Base-by-base conservation (phyloP, 1,140 invertebrate species). In the Catajapyx aquilonaris region DNA sequence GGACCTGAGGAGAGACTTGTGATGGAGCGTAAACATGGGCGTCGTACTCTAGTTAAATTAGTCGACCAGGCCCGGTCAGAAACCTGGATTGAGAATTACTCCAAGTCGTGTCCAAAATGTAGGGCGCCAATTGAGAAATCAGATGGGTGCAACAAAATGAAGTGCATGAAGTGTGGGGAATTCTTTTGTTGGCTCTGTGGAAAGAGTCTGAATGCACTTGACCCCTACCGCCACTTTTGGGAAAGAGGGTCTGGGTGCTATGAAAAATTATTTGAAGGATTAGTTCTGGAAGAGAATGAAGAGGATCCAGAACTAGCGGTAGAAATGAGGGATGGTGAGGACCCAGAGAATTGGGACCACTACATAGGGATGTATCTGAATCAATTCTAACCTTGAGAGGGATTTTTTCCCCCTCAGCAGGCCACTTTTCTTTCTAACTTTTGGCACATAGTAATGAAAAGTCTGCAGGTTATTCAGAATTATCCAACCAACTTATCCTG, bases 61-160 rank as follows among this genome's bases (percentile, higher is more conserved):
- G 44, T 72, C 9, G 61, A 72, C 36, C 63, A 67, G 32, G 48
- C 49, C 11, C 55, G 62, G 44, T 62, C 68, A 13, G 61, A 71
- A 43, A 56, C 59, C 31, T 77, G 72, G 69, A 60, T 77, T 21
- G 46, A 59, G 17, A 47, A 50, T 9, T 66, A 69, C 41, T 65
- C 66, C 41, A 72, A 73, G 47, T 56, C 56, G 20, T 78, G 74
- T 51, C 74, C 74, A 16, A 53, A 63, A 31, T 78, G 74, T 50
- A 51, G 54, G 28, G 55, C 62, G 32, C 52, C 60, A 15, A 76
- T 77, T 49, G 67, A 76, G 67, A 78, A 77, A 63, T 65, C 60
- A 2, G 66, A 71, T 49, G 74, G 74, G 1, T 78, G 74, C 42
- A 77, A 78, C 50, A 77, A 78, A 56, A 77, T 78, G 69, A 59